Conservation (phyloP, 2,888 invertebrate species). For the Pandemis heparana region DNA sequence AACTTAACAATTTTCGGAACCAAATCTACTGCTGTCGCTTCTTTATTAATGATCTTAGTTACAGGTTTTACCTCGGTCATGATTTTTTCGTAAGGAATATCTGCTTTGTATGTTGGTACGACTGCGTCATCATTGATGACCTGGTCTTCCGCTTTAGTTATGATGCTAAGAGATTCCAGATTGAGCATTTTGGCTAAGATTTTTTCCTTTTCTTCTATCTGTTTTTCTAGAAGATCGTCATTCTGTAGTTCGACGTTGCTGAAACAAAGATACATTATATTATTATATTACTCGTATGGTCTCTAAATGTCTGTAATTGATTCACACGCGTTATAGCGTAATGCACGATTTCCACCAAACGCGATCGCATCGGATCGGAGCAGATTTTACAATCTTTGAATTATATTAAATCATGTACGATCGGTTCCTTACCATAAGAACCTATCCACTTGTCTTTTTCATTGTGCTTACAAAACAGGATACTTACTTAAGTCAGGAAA, state of each 20-base stretch:
- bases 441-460: no score
- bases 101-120: not conserved
- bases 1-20: conserved; percentile 82
- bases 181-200: conserved; percentile 88
- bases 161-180: conserved; percentile 83
- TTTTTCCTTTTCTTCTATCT: conserved; percentile 91
- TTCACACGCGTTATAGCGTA: no score
- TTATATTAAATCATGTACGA: no score
- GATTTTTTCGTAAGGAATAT: not conserved
- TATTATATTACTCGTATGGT: not conserved
- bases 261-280: conserved; percentile 48
- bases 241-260: conserved; percentile 82
- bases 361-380: no score
- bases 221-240: conserved; percentile 88
- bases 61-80: conserved; percentile 32
- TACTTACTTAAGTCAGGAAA: no score
- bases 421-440: no score
- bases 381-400: no score
- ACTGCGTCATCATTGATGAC: conserved; percentile 35
- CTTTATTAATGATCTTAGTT: conserved; percentile 32
- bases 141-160: conserved; percentile 46
- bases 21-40: conserved; percentile 59
- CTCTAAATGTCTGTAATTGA: no score
- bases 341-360: no score
- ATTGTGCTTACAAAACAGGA: no score